Evolutionary conservation across 2,797 vertebrate species (phyloP).

Genomic region (Moxostoma hubbsi): DNA sequence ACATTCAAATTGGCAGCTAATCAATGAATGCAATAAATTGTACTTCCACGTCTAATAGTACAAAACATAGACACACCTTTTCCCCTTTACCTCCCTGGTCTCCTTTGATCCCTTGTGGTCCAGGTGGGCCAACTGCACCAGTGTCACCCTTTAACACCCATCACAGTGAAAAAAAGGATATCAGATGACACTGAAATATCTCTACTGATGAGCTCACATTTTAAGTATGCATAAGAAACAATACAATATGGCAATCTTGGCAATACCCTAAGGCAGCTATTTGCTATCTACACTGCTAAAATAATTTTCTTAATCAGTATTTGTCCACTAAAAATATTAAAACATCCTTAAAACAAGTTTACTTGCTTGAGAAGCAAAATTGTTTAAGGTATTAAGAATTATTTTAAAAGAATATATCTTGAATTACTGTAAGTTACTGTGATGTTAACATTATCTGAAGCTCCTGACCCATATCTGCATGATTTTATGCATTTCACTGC

Average conservation of each 20-base stretch:
- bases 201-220: background rate
- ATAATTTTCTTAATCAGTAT: no score
- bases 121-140: constrained; percentile 78
- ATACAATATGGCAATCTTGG: background rate
- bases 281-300: no score
- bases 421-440: no score
- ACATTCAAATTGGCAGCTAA: background rate
- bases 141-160: constrained; percentile 78
- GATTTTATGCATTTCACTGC: no score
- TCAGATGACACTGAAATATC: background rate
- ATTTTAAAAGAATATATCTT: no score
- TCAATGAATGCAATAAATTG: background rate
- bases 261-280: no score
- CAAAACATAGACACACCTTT: constrained; percentile 76
- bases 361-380: no score
- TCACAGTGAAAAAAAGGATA: background rate
- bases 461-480: no score
- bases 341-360: no score
- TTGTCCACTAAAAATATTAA: no score
- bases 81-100: constrained; percentile 84
- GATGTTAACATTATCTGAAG: no score
- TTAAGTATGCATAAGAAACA: background rate
- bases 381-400: no score
- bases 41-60: background rate
- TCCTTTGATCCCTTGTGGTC: constrained; percentile 83